Conservation (phyloP, 2,113 vertebrate genomes). For the Papio anubis region DNA sequence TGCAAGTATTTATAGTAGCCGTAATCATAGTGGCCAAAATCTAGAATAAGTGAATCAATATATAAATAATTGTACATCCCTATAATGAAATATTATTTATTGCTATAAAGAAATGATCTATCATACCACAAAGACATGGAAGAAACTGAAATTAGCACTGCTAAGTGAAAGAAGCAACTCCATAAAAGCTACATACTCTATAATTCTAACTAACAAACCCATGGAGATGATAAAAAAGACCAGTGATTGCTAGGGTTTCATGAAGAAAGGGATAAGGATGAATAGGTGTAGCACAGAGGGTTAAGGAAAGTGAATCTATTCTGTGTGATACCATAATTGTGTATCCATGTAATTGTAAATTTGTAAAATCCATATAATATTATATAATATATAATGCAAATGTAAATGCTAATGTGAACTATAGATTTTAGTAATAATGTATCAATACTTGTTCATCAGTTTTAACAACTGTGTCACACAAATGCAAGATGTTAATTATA, state of each 20-base stretch:
- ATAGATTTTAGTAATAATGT: neutral
- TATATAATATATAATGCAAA: neutral
- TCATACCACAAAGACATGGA: neutral
- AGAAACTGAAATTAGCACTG: neutral
- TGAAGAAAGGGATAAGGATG: neutral
- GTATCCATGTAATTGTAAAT: neutral
- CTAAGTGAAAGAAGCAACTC: neutral
- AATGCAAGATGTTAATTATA: neutral
- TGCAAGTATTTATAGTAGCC: neutral
- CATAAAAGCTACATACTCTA: neutral
- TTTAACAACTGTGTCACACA: neutral
- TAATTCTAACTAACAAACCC: neutral
- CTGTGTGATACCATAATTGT: neutral
- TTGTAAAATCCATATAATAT: neutral
- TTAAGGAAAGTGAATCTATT: neutral
- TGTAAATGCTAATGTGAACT: neutral
- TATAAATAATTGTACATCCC: neutral
- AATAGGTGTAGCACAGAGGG: neutral
- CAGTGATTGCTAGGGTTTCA: neutral
- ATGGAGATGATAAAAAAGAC: neutral
- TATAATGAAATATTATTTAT: neutral
- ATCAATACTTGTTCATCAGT: neutral
- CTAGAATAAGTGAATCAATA: neutral
- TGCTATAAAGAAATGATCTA: neutral
- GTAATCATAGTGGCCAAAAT: neutral